phyloP scores from a whole-genome alignment of 2,888 invertebrate genomes.

The Junonia oenone region DNA sequence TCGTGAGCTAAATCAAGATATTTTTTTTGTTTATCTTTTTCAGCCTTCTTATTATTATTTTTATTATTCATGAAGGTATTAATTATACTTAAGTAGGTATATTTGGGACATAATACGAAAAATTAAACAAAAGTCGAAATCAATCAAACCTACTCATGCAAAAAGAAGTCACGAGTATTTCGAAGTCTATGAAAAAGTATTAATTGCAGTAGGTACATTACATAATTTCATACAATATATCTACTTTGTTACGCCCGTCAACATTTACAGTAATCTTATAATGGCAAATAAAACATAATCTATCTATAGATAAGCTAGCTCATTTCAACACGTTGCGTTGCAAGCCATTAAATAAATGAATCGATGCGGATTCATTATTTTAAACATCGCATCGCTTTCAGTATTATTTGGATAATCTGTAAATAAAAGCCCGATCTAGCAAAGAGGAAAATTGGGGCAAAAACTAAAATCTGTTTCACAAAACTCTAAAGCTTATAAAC shows the following conservation, averaged over 20 bases:
- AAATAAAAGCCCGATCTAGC: background rate
- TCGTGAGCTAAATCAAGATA: too few species aligned
- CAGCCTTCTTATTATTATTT: too few species aligned
- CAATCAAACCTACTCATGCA: too few species aligned
- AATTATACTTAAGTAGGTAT: too few species aligned
- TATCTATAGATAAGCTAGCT: background rate
- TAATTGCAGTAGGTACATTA: background rate
- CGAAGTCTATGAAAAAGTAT: background rate
- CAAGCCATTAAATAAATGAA: conserved; percentile 3
- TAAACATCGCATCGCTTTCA: conserved; percentile 1
- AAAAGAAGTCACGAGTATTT: too few species aligned
- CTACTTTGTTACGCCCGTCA: too few species aligned
- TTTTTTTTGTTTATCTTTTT: too few species aligned
- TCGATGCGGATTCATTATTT: conserved; percentile 5
- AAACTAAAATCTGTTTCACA: background rate
- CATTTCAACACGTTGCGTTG: background rate
- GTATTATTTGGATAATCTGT: conserved; percentile 5
- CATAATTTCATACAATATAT: background rate
- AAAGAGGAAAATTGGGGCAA: background rate
- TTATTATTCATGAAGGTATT: too few species aligned
- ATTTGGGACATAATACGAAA: too few species aligned
- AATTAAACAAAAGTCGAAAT: too few species aligned
- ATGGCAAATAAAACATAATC: background rate
- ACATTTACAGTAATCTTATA: background rate
- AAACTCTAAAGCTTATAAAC: background rate